Percentiles rank a stretch among this genome's conserved stretches.
Conservation (phyloP, 1,140 invertebrate species). For the Trichoplusia ni region DNA sequence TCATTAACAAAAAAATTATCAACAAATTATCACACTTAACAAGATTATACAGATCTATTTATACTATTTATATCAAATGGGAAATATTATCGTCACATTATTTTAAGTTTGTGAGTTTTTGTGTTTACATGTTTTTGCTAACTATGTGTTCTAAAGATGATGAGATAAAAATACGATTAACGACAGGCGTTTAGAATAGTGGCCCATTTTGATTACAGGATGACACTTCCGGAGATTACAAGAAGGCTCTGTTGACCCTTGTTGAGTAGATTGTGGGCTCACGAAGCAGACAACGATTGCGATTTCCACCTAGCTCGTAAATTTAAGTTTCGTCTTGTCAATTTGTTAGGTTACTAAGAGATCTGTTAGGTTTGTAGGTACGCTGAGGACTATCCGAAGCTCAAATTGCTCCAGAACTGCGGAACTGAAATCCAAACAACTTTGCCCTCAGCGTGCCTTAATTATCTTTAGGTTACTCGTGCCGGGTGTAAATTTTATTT, state of each 20-base stretch:
- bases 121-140: slow-evolving; percentile 24
- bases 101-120: slow-evolving; percentile 21
- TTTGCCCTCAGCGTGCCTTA: slow-evolving; percentile 38
- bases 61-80: slow-evolving; percentile 27
- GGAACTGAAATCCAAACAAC: neutral
- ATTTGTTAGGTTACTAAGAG: slow-evolving; percentile 61
- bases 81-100: neutral
- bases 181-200: slow-evolving; percentile 57
- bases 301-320: slow-evolving; percentile 52
- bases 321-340: slow-evolving; percentile 64
- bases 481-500: slow-evolving; percentile 62
- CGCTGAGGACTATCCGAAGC: slow-evolving; percentile 3
- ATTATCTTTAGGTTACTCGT: slow-evolving; percentile 38
- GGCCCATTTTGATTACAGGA: slow-evolving; percentile 85
- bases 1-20: neutral
- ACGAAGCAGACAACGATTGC: slow-evolving; percentile 53
- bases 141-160: slow-evolving; percentile 6
- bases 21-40: slow-evolving; percentile 4
- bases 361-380: slow-evolving; percentile 44
- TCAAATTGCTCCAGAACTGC: neutral
- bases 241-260: slow-evolving; percentile 91
- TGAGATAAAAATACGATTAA: slow-evolving; percentile 6
- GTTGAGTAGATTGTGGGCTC: slow-evolving; percentile 84
- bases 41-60: slow-evolving; percentile 60
- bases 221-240: slow-evolving; percentile 96